Conservation (phyloP, 1,140 invertebrate species). For the Artemia franciscana region DNA sequence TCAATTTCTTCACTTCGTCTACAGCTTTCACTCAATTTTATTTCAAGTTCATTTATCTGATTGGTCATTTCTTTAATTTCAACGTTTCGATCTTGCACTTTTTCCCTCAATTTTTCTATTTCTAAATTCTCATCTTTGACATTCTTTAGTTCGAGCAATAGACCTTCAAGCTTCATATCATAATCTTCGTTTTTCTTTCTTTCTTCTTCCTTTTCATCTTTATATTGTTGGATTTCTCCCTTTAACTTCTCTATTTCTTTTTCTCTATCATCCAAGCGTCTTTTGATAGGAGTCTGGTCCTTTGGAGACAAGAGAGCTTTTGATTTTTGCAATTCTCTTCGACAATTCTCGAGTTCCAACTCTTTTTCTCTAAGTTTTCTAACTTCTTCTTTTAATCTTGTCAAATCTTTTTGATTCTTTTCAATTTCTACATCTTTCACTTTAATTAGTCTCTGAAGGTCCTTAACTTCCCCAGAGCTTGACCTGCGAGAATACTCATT, state of each 20-base stretch:
- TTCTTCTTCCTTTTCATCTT: not conserved
- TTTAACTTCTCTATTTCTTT: conserved; percentile 1
- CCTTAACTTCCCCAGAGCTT: not conserved
- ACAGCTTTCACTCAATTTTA: not conserved
- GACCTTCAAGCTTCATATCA: not conserved
- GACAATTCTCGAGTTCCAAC: not conserved
- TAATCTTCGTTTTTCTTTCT: not conserved
- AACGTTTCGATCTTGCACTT: conserved; percentile 17
- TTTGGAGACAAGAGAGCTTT: not conserved
- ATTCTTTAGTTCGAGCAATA: conserved; percentile 6
- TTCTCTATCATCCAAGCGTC: not conserved
- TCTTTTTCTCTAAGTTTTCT: not conserved
- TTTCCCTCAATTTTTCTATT: conserved; percentile 17
- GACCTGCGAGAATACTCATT: not conserved
- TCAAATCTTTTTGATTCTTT: not conserved
- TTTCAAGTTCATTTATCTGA: not conserved
- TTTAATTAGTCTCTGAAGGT: not conserved
- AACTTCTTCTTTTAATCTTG: not conserved
- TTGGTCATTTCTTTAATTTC: conserved; percentile 11
- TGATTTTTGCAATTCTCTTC: not conserved
- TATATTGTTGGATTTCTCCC: not conserved
- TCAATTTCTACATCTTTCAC: not conserved
- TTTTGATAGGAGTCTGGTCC: not conserved
- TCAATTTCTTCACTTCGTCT: not conserved
- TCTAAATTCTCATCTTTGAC: conserved; percentile 16